Evolutionary conservation across 2,888 invertebrate species (phyloP), one percentile per base, ranked within the genome.

Genomic region (Drepanosiphum platanoidis): DNA sequence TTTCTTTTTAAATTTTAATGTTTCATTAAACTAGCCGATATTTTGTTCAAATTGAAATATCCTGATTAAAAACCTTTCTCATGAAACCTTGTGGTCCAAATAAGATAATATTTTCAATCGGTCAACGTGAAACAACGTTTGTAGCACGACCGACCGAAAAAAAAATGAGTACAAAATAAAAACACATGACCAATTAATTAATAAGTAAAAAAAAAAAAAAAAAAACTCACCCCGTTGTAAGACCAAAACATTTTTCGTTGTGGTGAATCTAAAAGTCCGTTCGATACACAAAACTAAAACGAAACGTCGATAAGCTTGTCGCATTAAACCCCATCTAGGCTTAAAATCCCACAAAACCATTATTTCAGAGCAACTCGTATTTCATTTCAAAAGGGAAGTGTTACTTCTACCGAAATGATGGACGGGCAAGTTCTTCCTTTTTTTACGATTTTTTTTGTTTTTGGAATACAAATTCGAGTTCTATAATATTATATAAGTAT

Each of bases 221-320:
- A 64, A 61, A 77, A 42, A 42, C 52, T 15, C 52, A 18, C 22
- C n/a, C n/a, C 52, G 22, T 18, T 52, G 1, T 0, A 52, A 52
- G 22, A 52, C 18, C 18, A 52, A 52, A 5, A 52, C 18, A 52
- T 52, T 52, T 5, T 52, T 52, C 22, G 18, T 18, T 18, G 15
- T 18, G 18, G 15, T 52, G 22, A 52, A 52, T 52, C 52, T 11
- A 64, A 64, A n/a, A 68, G 7, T 9, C 32, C 15, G 30, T 46
- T 32, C 8, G 32, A 46, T n/a, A 15, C 3, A 3, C n/a, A n/a
- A 46, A n/a, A 13, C 13, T 34, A 68, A 66, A 79, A 68, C 3
- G 18, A 79, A 79, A 52, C 32, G 46, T 46, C 68, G 46, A 68
- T 79, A 68, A 68, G 32, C 78, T 66, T 68, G 66, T 79, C 46